These are phyloP conservation scores for Zaprionus lachaisei DNA, from an alignment of 1,140 invertebrate species.

Conservation along the genomic window DNA sequence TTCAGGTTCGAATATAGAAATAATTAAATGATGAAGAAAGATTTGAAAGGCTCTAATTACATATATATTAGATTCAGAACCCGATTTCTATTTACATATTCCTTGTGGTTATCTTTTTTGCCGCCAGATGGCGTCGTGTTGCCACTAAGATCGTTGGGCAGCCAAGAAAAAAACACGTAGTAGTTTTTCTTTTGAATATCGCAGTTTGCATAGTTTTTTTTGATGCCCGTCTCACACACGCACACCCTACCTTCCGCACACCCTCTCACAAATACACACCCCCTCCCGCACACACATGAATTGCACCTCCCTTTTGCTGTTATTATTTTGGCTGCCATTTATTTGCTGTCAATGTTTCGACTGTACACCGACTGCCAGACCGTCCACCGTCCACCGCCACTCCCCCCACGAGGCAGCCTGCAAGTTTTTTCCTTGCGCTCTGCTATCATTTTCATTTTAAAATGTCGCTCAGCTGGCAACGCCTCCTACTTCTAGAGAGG, in stretches of 20 bases:
- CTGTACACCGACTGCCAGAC: conserved; percentile 42
- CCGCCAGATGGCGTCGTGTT: conserved; percentile 39
- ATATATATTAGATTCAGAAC: too few relatives aligned
- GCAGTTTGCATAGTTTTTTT: conserved; percentile 21
- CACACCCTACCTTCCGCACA: conserved; percentile 26
- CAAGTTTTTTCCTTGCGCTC: conserved; percentile 32
- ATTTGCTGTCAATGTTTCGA: conserved; percentile 82
- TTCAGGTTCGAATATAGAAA: not conserved
- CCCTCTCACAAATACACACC: conserved; percentile 10
- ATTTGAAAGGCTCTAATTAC: not conserved
- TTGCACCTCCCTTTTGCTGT: conserved; percentile 73
- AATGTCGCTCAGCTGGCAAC: conserved; percentile 70
- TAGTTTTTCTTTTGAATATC: conserved; percentile 40
- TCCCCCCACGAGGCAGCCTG: conserved; percentile 38
- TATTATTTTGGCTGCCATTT: conserved; percentile 82
- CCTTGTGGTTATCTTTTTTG: not conserved
- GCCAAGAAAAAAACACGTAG: conserved; percentile 45
- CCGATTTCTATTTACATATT: not conserved
- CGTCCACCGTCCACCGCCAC: conserved; percentile 20
- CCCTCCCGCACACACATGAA: conserved; percentile 15
- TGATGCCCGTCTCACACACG: conserved; percentile 3
- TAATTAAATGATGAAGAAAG: not conserved
- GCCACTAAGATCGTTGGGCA: conserved; percentile 14
- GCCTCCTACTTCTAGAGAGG: conserved; percentile 47
- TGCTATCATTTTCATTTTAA: conserved; percentile 83